These are phyloP conservation scores for Hylaeus anthracinus DNA, from an alignment of 1,140 invertebrate genomes.

Conservation along the genomic window DNA sequence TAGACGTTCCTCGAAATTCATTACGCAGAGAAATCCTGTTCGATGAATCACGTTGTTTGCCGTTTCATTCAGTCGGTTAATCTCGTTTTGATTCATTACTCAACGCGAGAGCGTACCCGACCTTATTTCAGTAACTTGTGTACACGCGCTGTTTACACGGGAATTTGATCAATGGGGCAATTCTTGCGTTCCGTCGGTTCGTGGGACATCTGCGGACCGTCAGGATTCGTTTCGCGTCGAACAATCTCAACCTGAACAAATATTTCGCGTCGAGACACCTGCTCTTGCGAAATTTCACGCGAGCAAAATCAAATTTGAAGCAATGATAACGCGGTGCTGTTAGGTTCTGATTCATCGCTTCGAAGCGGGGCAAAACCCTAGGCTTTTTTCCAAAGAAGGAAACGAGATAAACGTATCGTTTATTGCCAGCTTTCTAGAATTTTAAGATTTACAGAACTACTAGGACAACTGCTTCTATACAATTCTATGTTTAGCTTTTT, in stretches of 20 bases:
- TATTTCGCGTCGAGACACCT: not conserved
- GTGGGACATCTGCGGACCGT: not conserved
- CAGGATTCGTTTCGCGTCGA: not conserved
- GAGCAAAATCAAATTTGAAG: too few species aligned
- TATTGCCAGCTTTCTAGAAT: too few species aligned
- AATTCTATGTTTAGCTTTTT: too few species aligned
- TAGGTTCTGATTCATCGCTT: not conserved
- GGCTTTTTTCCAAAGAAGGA: too few species aligned
- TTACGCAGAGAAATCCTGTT: not conserved
- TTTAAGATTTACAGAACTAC: too few species aligned
- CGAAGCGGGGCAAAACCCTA: not conserved
- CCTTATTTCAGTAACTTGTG: not conserved
- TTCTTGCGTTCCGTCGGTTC: not conserved
- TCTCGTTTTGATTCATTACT: slow-evolving; percentile 7
- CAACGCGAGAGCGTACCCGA: not conserved
- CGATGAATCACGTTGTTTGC: slow-evolving; percentile 6
- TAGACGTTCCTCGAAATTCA: not conserved
- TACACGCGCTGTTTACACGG: slow-evolving; percentile 10
- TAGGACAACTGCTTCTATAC: too few species aligned
- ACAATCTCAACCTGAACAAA: not conserved
- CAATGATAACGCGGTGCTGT: too few species aligned
- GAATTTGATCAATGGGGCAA: slow-evolving; percentile 14
- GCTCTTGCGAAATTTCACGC: not conserved
- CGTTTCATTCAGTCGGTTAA: not conserved
- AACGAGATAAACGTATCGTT: too few species aligned